Evolutionary conservation across 2,113 vertebrate species (phyloP).

Genomic region (Thermophis baileyi): DNA sequence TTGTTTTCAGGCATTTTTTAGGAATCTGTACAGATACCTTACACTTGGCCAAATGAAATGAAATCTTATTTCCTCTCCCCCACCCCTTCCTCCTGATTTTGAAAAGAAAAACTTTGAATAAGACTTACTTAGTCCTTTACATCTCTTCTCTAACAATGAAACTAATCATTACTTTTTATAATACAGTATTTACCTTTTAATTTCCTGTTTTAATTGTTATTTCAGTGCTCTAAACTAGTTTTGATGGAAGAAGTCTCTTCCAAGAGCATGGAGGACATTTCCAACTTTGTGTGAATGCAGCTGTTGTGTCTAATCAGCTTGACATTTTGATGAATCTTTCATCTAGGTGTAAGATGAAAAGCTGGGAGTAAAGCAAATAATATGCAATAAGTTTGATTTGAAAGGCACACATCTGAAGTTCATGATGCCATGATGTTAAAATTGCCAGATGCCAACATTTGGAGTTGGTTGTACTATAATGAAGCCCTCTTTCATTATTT

Average conservation of each 20-base stretch:
- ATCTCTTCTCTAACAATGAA: neutral
- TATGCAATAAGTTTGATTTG: neutral
- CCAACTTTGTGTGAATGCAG: slow-evolving; percentile 14
- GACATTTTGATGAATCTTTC: slow-evolving; percentile 34
- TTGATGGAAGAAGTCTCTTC: slow-evolving; percentile 33
- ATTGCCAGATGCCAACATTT: neutral
- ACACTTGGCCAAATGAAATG: neutral
- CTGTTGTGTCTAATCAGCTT: slow-evolving; percentile 8
- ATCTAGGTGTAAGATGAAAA: slow-evolving; percentile 10
- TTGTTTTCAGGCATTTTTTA: too few species aligned
- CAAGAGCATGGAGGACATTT: slow-evolving; percentile 24
- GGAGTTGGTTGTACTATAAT: neutral
- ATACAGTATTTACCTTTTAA: neutral
- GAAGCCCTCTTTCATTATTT: neutral
- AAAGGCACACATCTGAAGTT: slow-evolving; percentile 18
- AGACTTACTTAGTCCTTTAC: neutral
- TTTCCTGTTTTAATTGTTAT: slow-evolving; percentile 34
- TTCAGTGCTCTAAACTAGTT: neutral
- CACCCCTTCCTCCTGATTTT: neutral
- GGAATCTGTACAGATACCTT: neutral
- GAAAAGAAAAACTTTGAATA: neutral
- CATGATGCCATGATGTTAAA: neutral
- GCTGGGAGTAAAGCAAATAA: neutral
- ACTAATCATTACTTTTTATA: neutral
- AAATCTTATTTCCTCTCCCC: neutral